These are phyloP conservation scores for Mobula hypostoma DNA, from an alignment of 2,113 vertebrate genomes.

Conservation along the genomic window DNA sequence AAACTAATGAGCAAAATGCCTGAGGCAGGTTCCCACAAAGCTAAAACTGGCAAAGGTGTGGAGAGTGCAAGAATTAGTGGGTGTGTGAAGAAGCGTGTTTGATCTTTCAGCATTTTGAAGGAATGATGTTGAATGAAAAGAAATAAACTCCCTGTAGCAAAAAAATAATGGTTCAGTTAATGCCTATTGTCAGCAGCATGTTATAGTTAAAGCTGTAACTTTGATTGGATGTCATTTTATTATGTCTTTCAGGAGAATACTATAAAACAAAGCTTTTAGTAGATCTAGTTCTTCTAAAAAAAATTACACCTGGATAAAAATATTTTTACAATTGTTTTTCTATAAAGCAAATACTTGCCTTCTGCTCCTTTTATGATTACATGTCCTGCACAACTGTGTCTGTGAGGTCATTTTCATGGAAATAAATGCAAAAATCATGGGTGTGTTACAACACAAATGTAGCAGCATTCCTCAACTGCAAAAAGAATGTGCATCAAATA, in stretches of 20 bases:
- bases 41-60: slow-evolving; percentile 46
- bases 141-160: slow-evolving; percentile 28
- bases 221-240: not conserved
- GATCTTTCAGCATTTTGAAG: slow-evolving; percentile 39
- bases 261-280: not conserved
- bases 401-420: not conserved
- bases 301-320: not conserved
- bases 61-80: slow-evolving; percentile 43
- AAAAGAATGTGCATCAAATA: not conserved
- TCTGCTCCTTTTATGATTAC: not conserved
- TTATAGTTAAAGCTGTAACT: slow-evolving; percentile 18
- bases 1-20: slow-evolving; percentile 35
- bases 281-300: not conserved
- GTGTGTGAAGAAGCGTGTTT: slow-evolving; percentile 44
- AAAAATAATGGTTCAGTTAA: slow-evolving; percentile 16
- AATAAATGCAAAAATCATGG: not conserved
- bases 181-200: slow-evolving; percentile 9
- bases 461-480: not conserved
- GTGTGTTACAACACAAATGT: not conserved
- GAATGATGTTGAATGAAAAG: slow-evolving; percentile 50
- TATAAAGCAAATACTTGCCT: not conserved
- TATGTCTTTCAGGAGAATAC: not conserved
- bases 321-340: not conserved
- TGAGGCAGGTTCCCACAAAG: slow-evolving; percentile 50
- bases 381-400: not conserved